A percentile compares a stretch with the other conserved stretches of the same genome.
Evolutionary conservation across 2,113 vertebrate genomes (phyloP).

Genomic region (Procavia capensis): DNA sequence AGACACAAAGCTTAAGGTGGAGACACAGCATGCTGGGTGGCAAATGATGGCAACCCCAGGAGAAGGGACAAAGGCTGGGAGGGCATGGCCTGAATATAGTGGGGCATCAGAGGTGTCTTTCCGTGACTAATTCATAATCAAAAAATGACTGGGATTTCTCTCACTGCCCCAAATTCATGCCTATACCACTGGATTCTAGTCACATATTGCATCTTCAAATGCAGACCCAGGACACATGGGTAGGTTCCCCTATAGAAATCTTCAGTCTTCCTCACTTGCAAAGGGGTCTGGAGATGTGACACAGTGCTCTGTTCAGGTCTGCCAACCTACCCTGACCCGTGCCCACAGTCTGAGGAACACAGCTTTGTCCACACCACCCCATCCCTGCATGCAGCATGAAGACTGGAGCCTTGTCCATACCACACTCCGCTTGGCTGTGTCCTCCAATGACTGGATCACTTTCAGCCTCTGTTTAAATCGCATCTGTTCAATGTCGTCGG

Average conservation of each 20-base stretch:
- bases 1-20: neutral
- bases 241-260: neutral
- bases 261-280: rapidly evolving
- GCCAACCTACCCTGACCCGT: rapidly evolving
- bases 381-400: neutral
- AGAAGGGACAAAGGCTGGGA: neutral
- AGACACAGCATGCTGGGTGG: rapidly evolving
- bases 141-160: neutral
- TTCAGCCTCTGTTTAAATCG: slow-evolving; percentile 98
- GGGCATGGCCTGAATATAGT: neutral
- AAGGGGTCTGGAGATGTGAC: too few species aligned
- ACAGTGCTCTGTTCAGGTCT: neutral
- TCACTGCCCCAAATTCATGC: too few species aligned
- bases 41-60: neutral
- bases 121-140: neutral
- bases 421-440: slow-evolving; percentile 97
- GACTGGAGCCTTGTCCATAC: slow-evolving; percentile 84
- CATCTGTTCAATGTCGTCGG: slow-evolving; percentile 98
- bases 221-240: too few species aligned
- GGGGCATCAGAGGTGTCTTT: neutral
- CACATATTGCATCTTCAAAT: too few species aligned
- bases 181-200: neutral
- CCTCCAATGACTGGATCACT: slow-evolving; percentile 98
- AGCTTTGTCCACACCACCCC: neutral
- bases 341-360: rapidly evolving